A percentile compares a stretch with the other conserved stretches of the same genome.
phyloP scores from a whole-genome alignment of 1,140 invertebrate genomes.

The Drepana arcuata region DNA sequence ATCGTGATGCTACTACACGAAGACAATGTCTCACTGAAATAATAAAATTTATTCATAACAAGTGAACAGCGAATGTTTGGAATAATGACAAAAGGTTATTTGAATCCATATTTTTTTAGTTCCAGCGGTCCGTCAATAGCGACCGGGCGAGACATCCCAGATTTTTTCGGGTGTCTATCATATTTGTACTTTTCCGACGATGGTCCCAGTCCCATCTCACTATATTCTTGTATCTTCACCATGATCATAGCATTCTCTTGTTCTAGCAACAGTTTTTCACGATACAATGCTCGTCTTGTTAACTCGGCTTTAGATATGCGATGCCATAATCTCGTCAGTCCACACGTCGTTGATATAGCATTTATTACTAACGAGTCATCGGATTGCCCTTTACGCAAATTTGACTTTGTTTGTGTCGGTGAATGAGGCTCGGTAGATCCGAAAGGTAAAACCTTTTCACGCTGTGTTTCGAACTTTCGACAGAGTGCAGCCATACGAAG shows the following conservation, averaged over 20 bases:
- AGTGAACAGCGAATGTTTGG: no score
- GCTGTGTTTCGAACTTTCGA: constrained; percentile 72
- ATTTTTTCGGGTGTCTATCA: constrained; percentile 11
- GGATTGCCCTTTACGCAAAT: constrained; percentile 24
- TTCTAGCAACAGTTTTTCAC: constrained; percentile 46
- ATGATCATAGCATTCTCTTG: constrained; percentile 44
- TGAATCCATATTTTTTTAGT: constrained; percentile 32
- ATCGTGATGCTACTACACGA: constrained; percentile 14
- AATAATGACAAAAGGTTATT: constrained; percentile 6
- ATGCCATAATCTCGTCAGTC: constrained; percentile 53
- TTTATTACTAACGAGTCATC: constrained; percentile 45
- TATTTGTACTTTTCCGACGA: constrained; percentile 32
- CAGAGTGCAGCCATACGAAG: constrained; percentile 70
- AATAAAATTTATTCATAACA: no score
- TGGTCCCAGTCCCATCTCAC: constrained; percentile 23
- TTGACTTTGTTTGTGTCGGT: constrained; percentile 32
- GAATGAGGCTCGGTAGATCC: constrained; percentile 62
- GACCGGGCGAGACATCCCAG: constrained; percentile 12
- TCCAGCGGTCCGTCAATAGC: constrained; percentile 35
- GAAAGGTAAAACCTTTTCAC: constrained; percentile 73
- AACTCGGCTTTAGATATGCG: constrained; percentile 50
- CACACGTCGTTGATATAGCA: constrained; percentile 37
- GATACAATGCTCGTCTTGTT: constrained; percentile 36
- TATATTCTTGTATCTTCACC: constrained; percentile 24
- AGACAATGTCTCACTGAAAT: no score